phyloP scores from a whole-genome alignment of 2,113 vertebrate genomes.

The Xenopus borealis region DNA sequence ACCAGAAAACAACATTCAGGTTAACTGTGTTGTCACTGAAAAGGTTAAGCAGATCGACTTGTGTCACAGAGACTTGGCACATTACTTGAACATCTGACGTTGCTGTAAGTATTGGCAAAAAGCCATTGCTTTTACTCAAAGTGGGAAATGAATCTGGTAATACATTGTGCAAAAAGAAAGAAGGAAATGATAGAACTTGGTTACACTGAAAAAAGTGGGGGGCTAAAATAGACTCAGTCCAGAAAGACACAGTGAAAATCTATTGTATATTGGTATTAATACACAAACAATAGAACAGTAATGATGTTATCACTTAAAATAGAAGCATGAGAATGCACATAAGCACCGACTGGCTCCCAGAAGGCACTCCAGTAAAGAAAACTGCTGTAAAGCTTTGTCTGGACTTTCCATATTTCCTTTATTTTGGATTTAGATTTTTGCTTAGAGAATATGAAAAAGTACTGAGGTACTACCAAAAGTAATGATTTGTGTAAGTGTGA shows the following conservation, averaged over 20 bases:
- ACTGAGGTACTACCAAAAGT: too few species aligned
- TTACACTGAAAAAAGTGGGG: not conserved
- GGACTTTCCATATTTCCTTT: too few species aligned
- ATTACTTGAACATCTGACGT: not conserved
- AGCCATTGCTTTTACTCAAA: not conserved
- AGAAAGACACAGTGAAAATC: not conserved
- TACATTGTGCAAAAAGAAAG: not conserved
- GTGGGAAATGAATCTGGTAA: conserved; percentile 11
- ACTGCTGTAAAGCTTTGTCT: not conserved
- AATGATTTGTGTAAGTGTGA: too few species aligned
- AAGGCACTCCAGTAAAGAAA: not conserved
- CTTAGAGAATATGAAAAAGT: too few species aligned
- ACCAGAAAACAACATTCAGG: too few species aligned
- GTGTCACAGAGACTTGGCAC: not conserved
- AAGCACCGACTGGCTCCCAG: not conserved
- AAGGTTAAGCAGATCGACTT: not conserved
- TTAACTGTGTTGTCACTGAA: not conserved
- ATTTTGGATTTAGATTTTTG: too few species aligned
- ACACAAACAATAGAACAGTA: not conserved
- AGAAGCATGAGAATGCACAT: not conserved
- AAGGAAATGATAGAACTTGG: conserved; percentile 7
- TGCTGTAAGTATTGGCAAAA: not conserved
- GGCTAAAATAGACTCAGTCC: conserved; percentile 12
- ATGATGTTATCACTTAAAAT: conserved; percentile 24
- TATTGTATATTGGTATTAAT: conserved; percentile 2